Evolutionary conservation across 1,140 invertebrate genomes (phyloP).

Genomic region (Pinna nobilis): DNA sequence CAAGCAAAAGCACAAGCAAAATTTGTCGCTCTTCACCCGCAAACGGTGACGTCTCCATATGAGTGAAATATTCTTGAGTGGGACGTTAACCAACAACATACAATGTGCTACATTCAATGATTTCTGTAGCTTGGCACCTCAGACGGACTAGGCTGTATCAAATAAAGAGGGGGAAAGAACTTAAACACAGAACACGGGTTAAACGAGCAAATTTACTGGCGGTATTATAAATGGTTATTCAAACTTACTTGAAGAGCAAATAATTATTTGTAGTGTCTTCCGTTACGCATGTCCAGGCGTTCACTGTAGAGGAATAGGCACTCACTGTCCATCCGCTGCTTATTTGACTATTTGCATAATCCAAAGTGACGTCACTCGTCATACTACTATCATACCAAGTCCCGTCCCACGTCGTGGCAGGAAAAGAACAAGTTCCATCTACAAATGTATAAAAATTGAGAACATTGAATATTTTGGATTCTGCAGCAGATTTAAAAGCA

Average conservation of each 20-base stretch:
- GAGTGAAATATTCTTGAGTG: too few species aligned
- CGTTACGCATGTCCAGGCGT: slow-evolving; percentile 19
- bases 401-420: slow-evolving; percentile 3
- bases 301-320: slow-evolving; percentile 20
- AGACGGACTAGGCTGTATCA: background rate
- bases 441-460: background rate
- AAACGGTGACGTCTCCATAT: too few species aligned
- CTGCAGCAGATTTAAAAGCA: too few species aligned
- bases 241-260: slow-evolving; percentile 25
- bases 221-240: background rate
- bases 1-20: too few species aligned
- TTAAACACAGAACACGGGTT: background rate
- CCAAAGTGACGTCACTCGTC: background rate
- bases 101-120: background rate
- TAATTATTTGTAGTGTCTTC: slow-evolving; percentile 20
- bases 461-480: background rate
- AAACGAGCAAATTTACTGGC: background rate
- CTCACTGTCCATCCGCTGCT: slow-evolving; percentile 18
- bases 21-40: too few species aligned
- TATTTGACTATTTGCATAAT: background rate
- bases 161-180: background rate
- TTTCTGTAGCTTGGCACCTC: background rate
- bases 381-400: slow-evolving; percentile 31
- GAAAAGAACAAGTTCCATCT: slow-evolving; percentile 16
- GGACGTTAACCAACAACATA: too few species aligned